Percentiles rank a stretch among this genome's conserved stretches.
Evolutionary conservation across 2,888 invertebrate genomes (phyloP).

Genomic region (Drosophila suboccidentalis): DNA sequence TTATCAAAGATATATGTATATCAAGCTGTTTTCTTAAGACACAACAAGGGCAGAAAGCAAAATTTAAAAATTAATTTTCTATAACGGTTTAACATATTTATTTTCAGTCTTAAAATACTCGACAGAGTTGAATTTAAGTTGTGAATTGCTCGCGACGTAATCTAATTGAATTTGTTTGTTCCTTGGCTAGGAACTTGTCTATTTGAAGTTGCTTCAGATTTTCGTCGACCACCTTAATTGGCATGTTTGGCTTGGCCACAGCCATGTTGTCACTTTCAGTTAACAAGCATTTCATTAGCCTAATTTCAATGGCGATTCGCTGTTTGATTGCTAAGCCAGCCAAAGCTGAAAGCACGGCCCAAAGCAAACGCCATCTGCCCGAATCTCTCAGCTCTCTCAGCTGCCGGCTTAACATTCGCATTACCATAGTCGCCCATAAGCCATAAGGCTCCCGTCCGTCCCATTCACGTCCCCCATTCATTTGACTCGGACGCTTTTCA

Average conservation of each 20-base stretch:
- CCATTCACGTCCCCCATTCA: neutral
- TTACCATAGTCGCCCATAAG: conserved; percentile 15
- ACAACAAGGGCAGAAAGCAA: no score
- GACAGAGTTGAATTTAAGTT: neutral
- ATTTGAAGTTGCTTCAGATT: conserved; percentile 17
- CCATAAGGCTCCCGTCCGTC: neutral
- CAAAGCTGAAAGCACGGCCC: conserved; percentile 32
- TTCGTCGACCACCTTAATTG: conserved; percentile 25
- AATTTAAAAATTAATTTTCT: no score
- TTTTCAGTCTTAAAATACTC: neutral
- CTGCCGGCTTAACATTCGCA: conserved; percentile 2
- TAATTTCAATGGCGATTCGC: conserved; percentile 58
- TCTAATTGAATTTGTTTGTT: conserved; percentile 19
- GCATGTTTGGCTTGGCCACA: conserved; percentile 33
- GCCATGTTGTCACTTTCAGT: conserved; percentile 62
- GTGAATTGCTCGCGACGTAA: neutral
- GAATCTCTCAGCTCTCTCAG: neutral
- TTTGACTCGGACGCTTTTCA: conserved; percentile 20
- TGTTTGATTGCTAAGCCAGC: conserved; percentile 43
- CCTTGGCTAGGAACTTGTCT: conserved; percentile 4
- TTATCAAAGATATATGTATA: no score
- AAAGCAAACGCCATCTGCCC: conserved; percentile 13
- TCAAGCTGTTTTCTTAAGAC: no score
- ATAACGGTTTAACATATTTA: no score
- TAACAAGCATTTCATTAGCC: conserved; percentile 75